Evolutionary conservation across 2,888 invertebrate species (phyloP).

Genomic region (Alentia gelatinosa): DNA sequence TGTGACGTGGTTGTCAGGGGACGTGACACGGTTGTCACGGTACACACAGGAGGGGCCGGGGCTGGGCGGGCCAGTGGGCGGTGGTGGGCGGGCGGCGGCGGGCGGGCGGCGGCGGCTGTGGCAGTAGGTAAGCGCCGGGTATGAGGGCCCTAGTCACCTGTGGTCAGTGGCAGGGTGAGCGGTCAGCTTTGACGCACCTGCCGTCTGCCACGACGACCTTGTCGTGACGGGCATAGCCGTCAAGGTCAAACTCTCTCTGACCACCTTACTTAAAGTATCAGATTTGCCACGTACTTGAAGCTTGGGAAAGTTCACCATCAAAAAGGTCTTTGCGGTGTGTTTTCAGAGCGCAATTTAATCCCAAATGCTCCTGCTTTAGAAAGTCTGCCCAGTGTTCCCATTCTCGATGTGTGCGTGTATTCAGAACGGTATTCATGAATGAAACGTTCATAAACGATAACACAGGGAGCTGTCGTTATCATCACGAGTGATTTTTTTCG

Average conservation of each 20-base stretch:
- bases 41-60: neutral
- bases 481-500: too few species aligned
- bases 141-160: neutral
- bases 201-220: neutral
- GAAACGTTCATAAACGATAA: too few species aligned
- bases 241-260: neutral
- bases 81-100: neutral
- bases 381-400: too few species aligned
- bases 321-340: too few species aligned
- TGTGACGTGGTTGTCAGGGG: neutral
- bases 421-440: too few species aligned
- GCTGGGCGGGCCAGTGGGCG: neutral
- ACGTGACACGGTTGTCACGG: neutral
- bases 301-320: neutral
- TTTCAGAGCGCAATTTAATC: too few species aligned
- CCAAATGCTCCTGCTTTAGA: too few species aligned
- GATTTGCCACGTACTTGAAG: neutral
- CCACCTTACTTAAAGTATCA: neutral
- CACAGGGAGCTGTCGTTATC: too few species aligned
- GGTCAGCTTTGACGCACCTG: neutral
- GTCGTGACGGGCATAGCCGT: neutral
- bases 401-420: too few species aligned
- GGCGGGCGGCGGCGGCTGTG: neutral
- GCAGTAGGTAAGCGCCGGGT: neutral
- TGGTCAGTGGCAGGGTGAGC: too few species aligned